phyloP scores from a whole-genome alignment of 2,797 vertebrate genomes.

The Melanotaenia trifasciata region DNA sequence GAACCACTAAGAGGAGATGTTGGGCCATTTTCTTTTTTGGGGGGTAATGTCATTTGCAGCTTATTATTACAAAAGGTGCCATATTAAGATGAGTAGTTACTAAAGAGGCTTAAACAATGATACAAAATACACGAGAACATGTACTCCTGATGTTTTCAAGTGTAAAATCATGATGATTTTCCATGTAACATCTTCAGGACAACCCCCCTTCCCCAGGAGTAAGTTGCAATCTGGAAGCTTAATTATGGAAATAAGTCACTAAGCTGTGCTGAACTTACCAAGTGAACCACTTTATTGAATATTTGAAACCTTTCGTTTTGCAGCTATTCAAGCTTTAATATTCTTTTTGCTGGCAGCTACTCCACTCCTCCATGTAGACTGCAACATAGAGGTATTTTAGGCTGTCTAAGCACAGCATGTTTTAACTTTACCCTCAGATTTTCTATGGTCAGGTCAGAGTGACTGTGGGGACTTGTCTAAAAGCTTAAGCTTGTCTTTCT shows the following conservation, averaged over 20 bases:
- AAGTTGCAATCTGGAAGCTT: neutral
- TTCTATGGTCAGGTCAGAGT: neutral
- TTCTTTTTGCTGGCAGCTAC: no score
- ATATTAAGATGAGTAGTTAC: neutral
- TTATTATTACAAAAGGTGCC: neutral
- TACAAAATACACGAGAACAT: neutral
- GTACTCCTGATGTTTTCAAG: no score
- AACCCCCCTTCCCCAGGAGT: neutral
- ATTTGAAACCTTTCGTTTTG: neutral
- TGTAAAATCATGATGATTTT: neutral
- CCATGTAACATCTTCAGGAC: neutral
- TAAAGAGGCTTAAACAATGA: neutral
- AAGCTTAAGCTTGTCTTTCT: neutral
- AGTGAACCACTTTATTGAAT: neutral
- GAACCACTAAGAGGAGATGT: constrained; percentile 11
- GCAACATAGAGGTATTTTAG: neutral
- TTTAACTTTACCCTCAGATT: neutral
- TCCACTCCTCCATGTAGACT: neutral
- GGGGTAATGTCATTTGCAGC: neutral
- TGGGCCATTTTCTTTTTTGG: neutral
- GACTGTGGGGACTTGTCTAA: neutral
- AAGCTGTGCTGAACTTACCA: neutral
- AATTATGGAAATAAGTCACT: no score
- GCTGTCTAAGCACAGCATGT: neutral
- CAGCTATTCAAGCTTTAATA: neutral